Evolutionary conservation across 2,888 invertebrate species (phyloP).

Genomic region (Chloromyia formosa): DNA sequence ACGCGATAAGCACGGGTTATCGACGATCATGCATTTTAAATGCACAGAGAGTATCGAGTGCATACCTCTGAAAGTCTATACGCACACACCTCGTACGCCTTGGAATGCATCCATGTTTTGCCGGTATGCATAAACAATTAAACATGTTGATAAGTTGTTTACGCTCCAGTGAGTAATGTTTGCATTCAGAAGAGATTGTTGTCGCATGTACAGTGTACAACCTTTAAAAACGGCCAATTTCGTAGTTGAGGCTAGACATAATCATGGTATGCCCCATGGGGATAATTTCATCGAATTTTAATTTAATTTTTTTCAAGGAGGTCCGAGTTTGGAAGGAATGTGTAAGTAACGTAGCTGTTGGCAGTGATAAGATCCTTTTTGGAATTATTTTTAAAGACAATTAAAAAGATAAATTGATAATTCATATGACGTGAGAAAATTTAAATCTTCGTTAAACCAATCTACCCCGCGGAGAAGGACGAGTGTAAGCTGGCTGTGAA

Average conservation of each 20-base stretch:
- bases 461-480: too few species aligned
- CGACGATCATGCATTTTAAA: slow-evolving; percentile 33
- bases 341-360: too few species aligned
- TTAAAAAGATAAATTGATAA: too few species aligned
- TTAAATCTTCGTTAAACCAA: too few species aligned
- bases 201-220: background rate
- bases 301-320: background rate
- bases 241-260: background rate
- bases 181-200: background rate
- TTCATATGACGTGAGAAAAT: too few species aligned
- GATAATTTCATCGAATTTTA: background rate
- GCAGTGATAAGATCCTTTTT: too few species aligned
- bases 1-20: slow-evolving; percentile 46
- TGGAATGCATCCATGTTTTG: slow-evolving; percentile 21
- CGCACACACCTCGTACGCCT: background rate
- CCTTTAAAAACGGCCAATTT: background rate
- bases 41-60: slow-evolving; percentile 11
- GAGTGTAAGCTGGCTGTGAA: too few species aligned
- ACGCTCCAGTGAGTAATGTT: background rate
- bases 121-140: slow-evolving; percentile 27
- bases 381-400: too few species aligned
- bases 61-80: background rate
- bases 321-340: too few species aligned
- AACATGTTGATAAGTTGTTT: slow-evolving; percentile 20
- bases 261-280: background rate